Evolutionary conservation across 2,797 vertebrate species (phyloP), one percentile per base, ranked within the genome.

Genomic region (Ctenopoma kingsleyae): DNA sequence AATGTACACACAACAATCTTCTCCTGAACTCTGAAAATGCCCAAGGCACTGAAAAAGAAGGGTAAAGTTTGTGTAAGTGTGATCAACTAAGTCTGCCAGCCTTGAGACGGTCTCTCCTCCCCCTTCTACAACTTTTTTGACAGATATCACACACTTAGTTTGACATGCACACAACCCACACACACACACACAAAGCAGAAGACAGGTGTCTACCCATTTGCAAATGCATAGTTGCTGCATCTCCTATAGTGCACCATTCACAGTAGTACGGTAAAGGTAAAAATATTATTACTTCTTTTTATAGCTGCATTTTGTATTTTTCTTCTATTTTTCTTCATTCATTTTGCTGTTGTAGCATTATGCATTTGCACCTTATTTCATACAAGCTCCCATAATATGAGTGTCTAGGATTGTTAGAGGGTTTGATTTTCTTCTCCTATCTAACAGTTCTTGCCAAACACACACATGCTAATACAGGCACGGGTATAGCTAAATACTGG

Each of bases 301-400:
- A 0, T 5, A 13, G 17, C 23, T 52, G 8, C 23, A 36, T 12
- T n/a, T n/a, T n/a, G n/a, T 40, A 15, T 35, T 35, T 35, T 1
- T 35, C 3, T 35, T 35, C 10, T 38, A 11, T 12, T 22, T 23
- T 12, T 3, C 6, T 40, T 0, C 15, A 40, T 38, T 36, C 16
- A 9, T 8, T 47, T 6, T 7, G 11, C 25, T n/a, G 20, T 35
- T 48, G 9, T 6, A 44, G 5, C 22, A 11, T 74, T 43, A 9
- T 46, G 8, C 17, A 35, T 47, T 81, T 40, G 38, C 23, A 74
- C 63, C 43, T 56, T 15, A 60, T 60, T 58, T 75, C 46, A 66
- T 19, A 19, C 1, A 1, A 30, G 6, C 22, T 58, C 46, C 43
- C 56, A 74, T 73, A 8, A 68, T 74, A 60, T 70, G n/a, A 61